Evolutionary conservation across 2,888 invertebrate genomes (phyloP).

Genomic region (Shargacucullia verbasci): DNA sequence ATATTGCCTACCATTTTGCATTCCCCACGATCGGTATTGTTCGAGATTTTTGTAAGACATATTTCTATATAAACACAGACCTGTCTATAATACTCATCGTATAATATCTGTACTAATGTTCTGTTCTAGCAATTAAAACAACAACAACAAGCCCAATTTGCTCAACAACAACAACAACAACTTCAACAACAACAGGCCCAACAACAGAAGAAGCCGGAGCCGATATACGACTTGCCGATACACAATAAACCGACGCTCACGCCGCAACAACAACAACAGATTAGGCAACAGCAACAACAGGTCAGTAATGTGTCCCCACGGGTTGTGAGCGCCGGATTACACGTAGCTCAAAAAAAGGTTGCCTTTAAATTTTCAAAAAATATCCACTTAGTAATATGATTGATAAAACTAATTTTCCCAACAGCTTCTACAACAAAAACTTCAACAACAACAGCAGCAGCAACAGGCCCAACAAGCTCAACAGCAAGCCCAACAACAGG

Average conservation of each 20-base stretch:
- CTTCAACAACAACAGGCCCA: constrained; percentile 57
- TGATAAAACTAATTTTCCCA: too few species aligned
- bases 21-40: too few species aligned
- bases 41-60: too few species aligned
- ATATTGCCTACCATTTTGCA: too few species aligned
- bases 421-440: constrained; percentile 51
- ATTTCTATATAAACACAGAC: too few species aligned
- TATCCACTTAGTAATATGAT: too few species aligned
- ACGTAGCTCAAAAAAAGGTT: too few species aligned
- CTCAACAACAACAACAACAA: constrained; percentile 51
- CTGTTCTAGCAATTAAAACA: constrained; percentile 66
- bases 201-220: constrained; percentile 79
- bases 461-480: constrained; percentile 18
- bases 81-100: too few species aligned
- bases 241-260: constrained; percentile 81
- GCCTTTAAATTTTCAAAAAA: too few species aligned
- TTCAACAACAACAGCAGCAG: constrained; percentile 48
- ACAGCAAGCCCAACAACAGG: constrained; percentile 36
- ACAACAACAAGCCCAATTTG: constrained; percentile 31
- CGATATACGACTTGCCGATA: constrained; percentile 83
- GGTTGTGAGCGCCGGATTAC: too few species aligned
- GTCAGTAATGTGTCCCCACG: too few species aligned
- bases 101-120: too few species aligned
- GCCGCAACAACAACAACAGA: constrained; percentile 74
- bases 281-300: constrained; percentile 64